Percentiles rank a stretch among this genome's conserved stretches.
Conservation (phyloP, 1,140 invertebrate genomes). For the Caenorhabditis inopinata region DNA sequence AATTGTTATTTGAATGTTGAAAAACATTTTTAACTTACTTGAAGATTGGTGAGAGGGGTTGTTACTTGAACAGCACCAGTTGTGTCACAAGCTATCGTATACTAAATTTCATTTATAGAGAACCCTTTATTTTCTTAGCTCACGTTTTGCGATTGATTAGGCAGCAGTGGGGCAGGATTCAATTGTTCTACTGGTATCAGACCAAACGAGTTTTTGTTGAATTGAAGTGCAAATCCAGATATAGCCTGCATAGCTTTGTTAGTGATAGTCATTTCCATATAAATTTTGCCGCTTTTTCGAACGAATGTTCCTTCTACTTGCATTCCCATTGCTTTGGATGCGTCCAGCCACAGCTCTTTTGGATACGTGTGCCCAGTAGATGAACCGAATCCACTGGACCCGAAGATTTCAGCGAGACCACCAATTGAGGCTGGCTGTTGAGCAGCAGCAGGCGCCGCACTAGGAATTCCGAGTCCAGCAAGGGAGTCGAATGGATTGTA, state of each 20-base stretch:
- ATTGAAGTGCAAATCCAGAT: conserved; percentile 91
- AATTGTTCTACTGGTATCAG: conserved; percentile 80
- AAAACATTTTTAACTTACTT: conserved; percentile 72
- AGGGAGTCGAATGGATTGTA: conserved; percentile 44
- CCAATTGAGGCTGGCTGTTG: conserved; percentile 65
- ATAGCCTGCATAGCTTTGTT: conserved; percentile 98
- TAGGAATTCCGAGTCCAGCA: conserved; percentile 46
- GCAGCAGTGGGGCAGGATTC: conserved; percentile 76
- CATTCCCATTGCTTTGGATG: conserved; percentile 73
- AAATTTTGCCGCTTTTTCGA: conserved; percentile 80
- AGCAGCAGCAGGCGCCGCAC: conserved; percentile 49
- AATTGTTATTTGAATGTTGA: not conserved
- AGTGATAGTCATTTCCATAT: conserved; percentile 92
- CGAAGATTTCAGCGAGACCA: conserved; percentile 72
- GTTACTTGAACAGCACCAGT: conserved; percentile 82
- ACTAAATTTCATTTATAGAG: too few relatives aligned
- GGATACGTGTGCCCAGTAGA: not conserved
- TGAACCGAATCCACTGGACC: conserved; percentile 69
- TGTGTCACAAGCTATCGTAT: conserved; percentile 5
- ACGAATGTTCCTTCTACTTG: conserved; percentile 94
- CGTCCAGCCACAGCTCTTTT: conserved; percentile 58
- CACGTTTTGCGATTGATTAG: conserved; percentile 74
- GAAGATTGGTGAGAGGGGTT: conserved; percentile 93
- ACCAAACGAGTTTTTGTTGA: conserved; percentile 96
- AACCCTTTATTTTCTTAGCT: too few relatives aligned